Conservation (phyloP, 2,797 vertebrate genomes). For the Hydrophis major region DNA sequence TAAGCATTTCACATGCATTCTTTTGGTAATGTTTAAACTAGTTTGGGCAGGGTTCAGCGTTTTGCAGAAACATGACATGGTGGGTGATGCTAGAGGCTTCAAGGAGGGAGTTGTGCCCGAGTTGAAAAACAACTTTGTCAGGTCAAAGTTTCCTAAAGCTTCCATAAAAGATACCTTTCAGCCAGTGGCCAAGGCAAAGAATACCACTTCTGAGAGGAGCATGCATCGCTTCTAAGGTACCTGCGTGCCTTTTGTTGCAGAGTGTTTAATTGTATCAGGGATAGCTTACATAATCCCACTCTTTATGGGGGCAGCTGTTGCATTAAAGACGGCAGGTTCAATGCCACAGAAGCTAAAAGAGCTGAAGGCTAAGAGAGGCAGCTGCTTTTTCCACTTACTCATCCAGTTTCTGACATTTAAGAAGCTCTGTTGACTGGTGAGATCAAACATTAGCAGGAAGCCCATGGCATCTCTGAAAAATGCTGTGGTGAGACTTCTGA, state of each 20-base stretch:
- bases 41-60: background rate
- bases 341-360: background rate
- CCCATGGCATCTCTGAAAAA: constrained; percentile 98
- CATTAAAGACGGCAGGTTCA: fast-evolving
- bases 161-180: background rate
- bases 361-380: fast-evolving
- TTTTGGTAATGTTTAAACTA: background rate
- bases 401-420: constrained; percentile 97
- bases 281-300: background rate
- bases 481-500: constrained; percentile 91
- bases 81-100: background rate
- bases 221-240: background rate
- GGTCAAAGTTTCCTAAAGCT: background rate
- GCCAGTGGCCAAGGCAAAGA: background rate
- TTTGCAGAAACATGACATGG: background rate
- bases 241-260: background rate
- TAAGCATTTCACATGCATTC: background rate
- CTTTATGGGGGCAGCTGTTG: background rate
- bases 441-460: constrained; percentile 94
- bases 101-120: background rate
- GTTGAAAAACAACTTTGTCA: background rate
- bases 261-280: background rate
- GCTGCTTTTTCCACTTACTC: constrained; percentile 78
- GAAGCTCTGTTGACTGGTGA: constrained; percentile 97
- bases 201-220: background rate